A percentile compares a stretch with the other conserved stretches of the same genome.
Conservation (phyloP, 2,797 vertebrate genomes). For the Pangasius mekongensis region DNA sequence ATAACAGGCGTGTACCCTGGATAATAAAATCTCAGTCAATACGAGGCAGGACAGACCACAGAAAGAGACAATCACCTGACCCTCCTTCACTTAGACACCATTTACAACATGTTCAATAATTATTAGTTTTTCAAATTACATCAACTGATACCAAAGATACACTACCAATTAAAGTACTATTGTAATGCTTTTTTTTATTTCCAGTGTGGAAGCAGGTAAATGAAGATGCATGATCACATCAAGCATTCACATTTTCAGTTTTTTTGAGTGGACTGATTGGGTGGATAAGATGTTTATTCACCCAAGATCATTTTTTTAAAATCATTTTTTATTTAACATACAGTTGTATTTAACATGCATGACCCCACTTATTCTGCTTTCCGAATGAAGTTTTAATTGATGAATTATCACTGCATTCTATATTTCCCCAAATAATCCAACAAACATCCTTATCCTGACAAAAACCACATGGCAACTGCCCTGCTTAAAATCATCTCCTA, state of each 20-base stretch:
- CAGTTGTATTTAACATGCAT: background rate
- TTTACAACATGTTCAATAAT: slow-evolving; percentile 1
- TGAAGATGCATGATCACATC: background rate
- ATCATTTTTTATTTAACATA: background rate
- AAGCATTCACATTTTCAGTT: too few relatives aligned
- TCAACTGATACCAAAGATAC: background rate
- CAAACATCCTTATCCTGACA: background rate
- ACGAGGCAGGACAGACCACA: slow-evolving; percentile 78
- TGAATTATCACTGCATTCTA: background rate
- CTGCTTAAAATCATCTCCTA: background rate
- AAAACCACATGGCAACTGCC: background rate
- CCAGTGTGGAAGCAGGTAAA: background rate
- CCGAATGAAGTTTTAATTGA: background rate
- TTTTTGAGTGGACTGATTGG: background rate
- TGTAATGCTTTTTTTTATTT: background rate
- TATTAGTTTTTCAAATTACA: slow-evolving; percentile 2
- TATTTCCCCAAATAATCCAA: background rate
- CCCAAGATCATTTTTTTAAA: background rate
- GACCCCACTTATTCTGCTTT: background rate
- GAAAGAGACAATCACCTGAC: slow-evolving; percentile 76
- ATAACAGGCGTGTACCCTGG: slow-evolving; percentile 89
- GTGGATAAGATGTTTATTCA: background rate
- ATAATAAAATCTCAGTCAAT: slow-evolving; percentile 98
- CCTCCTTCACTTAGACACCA: slow-evolving; percentile 67
- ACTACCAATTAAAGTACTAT: background rate